phyloP scores from a whole-genome alignment of 2,797 vertebrate species.

The Artibeus jamaicensis region DNA sequence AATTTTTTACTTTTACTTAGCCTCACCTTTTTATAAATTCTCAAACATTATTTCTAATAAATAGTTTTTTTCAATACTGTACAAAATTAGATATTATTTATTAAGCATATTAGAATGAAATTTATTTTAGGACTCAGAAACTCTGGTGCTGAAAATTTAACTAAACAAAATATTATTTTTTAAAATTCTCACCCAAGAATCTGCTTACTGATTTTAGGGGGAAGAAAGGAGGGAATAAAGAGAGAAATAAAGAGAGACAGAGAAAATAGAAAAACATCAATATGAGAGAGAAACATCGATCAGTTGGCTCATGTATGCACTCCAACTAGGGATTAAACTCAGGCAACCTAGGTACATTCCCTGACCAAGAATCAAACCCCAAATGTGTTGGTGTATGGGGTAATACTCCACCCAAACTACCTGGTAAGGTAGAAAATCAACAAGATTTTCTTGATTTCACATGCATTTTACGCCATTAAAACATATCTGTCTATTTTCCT shows the following conservation, averaged over 20 bases:
- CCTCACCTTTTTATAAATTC: neutral
- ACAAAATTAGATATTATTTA: neutral
- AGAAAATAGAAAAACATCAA: no score
- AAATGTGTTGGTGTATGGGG: no score
- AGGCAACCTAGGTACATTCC: no score
- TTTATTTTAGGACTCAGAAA: neutral
- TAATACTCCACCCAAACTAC: no score
- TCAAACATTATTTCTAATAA: neutral
- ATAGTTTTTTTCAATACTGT: neutral
- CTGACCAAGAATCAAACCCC: no score
- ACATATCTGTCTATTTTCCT: slow-evolving; percentile 20
- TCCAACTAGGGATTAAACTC: no score
- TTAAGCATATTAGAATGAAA: neutral
- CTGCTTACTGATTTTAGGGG: no score
- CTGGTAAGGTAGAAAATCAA: neutral
- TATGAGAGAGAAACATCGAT: no score
- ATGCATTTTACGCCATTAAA: slow-evolving; percentile 14
- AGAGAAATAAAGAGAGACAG: no score
- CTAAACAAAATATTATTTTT: neutral
- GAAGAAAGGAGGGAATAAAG: no score
- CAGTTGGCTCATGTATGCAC: no score
- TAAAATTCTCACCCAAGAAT: no score
- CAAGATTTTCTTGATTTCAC: slow-evolving; percentile 18
- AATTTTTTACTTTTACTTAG: neutral
- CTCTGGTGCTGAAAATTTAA: neutral